Evolutionary conservation across 2,888 invertebrate species (phyloP).

Genomic region (Acanthosepion pharaonis): DNA sequence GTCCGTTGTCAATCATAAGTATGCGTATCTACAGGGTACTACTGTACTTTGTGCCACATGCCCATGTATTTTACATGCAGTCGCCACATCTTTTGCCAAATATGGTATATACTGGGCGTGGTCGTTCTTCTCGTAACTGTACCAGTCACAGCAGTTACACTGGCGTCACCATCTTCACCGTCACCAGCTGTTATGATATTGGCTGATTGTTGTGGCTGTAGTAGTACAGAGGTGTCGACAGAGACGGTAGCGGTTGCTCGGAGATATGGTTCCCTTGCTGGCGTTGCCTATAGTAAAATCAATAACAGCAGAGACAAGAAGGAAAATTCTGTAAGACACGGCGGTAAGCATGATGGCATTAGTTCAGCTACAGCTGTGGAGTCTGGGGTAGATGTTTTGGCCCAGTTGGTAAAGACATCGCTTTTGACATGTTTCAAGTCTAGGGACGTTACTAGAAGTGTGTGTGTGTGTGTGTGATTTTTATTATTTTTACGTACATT

Average conservation of each 20-base stretch:
- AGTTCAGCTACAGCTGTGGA: not conserved
- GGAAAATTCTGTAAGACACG: not conserved
- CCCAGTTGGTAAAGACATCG: not conserved
- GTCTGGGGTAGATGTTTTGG: not conserved
- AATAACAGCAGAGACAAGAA: not conserved
- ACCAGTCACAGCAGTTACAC: not conserved
- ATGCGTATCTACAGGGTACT: not conserved
- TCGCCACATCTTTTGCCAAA: not conserved
- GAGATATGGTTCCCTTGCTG: not conserved
- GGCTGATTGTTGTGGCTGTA: not conserved
- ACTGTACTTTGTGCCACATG: not conserved
- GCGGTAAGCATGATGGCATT: not conserved
- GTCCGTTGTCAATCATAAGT: not conserved
- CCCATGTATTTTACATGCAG: not conserved
- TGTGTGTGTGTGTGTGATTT: no score
- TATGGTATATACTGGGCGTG: not conserved
- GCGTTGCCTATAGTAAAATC: constrained; percentile 14
- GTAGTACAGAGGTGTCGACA: not conserved
- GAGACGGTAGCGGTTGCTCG: not conserved
- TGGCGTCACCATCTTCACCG: not conserved
- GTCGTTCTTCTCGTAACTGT: not conserved
- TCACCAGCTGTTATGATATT: not conserved
- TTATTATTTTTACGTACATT: not conserved
- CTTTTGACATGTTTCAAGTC: not conserved
- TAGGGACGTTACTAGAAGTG: not conserved